These are phyloP conservation scores for Microctenopoma steveboyesi DNA, from an alignment of 2,797 vertebrate genomes.

Conservation along the genomic window DNA sequence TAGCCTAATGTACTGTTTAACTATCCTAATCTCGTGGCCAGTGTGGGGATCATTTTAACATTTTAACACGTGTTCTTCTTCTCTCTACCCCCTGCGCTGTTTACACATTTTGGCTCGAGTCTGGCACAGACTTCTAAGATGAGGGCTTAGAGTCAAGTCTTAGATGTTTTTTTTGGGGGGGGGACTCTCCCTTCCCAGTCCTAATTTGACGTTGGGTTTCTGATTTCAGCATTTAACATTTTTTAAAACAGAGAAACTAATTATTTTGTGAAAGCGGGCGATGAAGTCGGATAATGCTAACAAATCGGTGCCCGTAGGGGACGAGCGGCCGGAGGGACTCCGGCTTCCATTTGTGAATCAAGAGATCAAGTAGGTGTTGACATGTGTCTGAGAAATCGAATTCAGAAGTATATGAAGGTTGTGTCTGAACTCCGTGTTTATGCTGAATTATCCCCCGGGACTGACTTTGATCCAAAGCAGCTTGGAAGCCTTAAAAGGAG, in stretches of 20 bases:
- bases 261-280: slow-evolving; percentile 33
- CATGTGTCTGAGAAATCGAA: slow-evolving; percentile 55
- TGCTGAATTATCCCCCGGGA: slow-evolving; percentile 71
- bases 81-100: slow-evolving; percentile 18
- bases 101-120: slow-evolving; percentile 46
- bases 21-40: slow-evolving; percentile 75
- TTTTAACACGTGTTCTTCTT: slow-evolving; percentile 28
- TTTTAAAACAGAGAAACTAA: slow-evolving; percentile 28
- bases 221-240: slow-evolving; percentile 54
- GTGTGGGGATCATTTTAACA: slow-evolving; percentile 72
- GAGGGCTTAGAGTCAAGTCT: slow-evolving; percentile 32
- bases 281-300: slow-evolving; percentile 52
- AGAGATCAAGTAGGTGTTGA: slow-evolving; percentile 58
- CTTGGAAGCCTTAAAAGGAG: slow-evolving; percentile 77
- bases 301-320: slow-evolving; percentile 42
- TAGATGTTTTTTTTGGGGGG: slow-evolving; percentile 9
- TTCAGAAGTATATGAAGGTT: slow-evolving; percentile 46
- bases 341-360: slow-evolving; percentile 44
- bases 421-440: slow-evolving; percentile 65
- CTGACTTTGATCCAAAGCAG: slow-evolving; percentile 78
- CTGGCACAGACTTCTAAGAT: slow-evolving; percentile 34
- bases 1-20: slow-evolving; percentile 69
- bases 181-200: slow-evolving; percentile 10
- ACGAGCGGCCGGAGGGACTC: slow-evolving; percentile 27
- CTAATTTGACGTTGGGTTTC: slow-evolving; percentile 41